phyloP scores from a whole-genome alignment of 2,113 vertebrate genomes.

The Lipotes vexillifer region DNA sequence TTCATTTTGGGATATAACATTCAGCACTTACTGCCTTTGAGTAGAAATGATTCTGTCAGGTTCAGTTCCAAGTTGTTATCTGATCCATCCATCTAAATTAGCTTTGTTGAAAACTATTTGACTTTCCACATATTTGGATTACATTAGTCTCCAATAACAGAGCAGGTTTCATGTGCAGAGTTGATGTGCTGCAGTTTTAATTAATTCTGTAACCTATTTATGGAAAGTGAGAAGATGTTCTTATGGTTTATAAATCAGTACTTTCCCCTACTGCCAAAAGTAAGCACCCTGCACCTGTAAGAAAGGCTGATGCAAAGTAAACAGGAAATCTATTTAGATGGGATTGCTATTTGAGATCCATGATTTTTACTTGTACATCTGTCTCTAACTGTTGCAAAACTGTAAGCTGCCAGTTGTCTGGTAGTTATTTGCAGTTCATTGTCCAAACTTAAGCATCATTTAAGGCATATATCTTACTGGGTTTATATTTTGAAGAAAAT shows the following conservation, averaged over 20 bases:
- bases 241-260: conserved; percentile 75
- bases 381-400: conserved; percentile 54
- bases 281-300: conserved; percentile 75
- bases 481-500: conserved; percentile 14
- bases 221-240: conserved; percentile 73
- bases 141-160: conserved; percentile 39
- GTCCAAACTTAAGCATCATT: conserved; percentile 63
- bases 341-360: conserved; percentile 69
- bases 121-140: conserved; percentile 47
- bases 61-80: conserved; percentile 62
- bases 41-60: conserved; percentile 43
- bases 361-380: conserved; percentile 49
- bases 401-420: conserved; percentile 61
- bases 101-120: conserved; percentile 56
- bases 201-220: conserved; percentile 74
- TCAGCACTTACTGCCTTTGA: conserved; percentile 51
- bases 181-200: conserved; percentile 71
- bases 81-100: conserved; percentile 69
- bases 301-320: conserved; percentile 71
- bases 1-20: neutral
- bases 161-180: conserved; percentile 28
- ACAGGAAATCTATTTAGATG: conserved; percentile 72
- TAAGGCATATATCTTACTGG: neutral
- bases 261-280: conserved; percentile 67
- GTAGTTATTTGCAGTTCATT: conserved; percentile 66